Percentiles rank a stretch among this genome's conserved stretches.
Evolutionary conservation across 1,140 invertebrate species (phyloP).

Genomic region (Drosophila subobscura): DNA sequence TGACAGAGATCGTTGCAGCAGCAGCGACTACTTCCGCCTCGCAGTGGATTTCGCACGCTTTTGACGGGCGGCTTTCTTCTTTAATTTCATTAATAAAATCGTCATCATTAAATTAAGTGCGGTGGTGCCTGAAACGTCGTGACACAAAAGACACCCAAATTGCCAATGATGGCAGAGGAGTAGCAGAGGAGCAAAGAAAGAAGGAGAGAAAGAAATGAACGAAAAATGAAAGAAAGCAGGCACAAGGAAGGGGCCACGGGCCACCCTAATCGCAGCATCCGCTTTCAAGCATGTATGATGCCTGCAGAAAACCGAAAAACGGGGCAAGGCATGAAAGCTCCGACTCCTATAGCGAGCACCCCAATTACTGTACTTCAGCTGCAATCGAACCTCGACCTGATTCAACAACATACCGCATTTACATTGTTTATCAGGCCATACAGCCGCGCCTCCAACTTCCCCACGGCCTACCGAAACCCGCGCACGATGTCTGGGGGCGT

Average conservation of each 20-base stretch:
- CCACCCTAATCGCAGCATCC: slow-evolving; percentile 38
- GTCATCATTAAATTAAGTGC: slow-evolving; percentile 75
- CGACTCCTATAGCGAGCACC: not conserved
- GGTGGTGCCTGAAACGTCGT: slow-evolving; percentile 56
- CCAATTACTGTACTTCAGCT: slow-evolving; percentile 11
- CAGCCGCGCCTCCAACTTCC: slow-evolving; percentile 31
- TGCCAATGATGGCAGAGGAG: slow-evolving; percentile 6
- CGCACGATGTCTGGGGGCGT: slow-evolving; percentile 21
- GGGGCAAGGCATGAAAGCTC: too few species aligned
- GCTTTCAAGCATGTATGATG: slow-evolving; percentile 17
- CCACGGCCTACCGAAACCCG: slow-evolving; percentile 23
- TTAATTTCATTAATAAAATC: slow-evolving; percentile 79
- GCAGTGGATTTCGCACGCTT: slow-evolving; percentile 69
- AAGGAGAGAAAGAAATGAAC: slow-evolving; percentile 8
- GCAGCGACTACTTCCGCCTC: slow-evolving; percentile 57
- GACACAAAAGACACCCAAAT: slow-evolving; percentile 45
- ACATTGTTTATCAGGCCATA: slow-evolving; percentile 50
- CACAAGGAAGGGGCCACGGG: slow-evolving; percentile 30
- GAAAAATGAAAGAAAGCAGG: slow-evolving; percentile 22
- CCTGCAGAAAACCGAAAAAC: too few species aligned
- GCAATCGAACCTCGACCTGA: slow-evolving; percentile 46
- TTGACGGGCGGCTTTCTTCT: slow-evolving; percentile 68
- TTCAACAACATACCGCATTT: slow-evolving; percentile 38
- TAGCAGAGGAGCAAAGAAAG: slow-evolving; percentile 4
- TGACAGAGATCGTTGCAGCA: slow-evolving; percentile 13